Evolutionary conservation across 2,113 vertebrate genomes (phyloP).

Genomic region (Upupa epops): DNA sequence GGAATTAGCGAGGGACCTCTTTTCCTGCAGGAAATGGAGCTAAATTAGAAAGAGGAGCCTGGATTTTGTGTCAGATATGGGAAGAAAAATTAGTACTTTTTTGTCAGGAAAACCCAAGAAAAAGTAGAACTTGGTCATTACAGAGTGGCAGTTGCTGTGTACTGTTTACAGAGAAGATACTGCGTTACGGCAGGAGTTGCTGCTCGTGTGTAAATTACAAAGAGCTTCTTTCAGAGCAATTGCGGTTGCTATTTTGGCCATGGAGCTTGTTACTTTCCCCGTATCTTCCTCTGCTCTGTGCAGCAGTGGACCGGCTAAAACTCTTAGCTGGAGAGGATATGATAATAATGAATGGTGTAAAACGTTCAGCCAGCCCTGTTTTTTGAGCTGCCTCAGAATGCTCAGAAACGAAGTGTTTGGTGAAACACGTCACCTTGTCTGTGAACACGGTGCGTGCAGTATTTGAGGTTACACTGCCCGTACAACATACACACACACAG

Average conservation of each 20-base stretch:
- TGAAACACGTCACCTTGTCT: neutral
- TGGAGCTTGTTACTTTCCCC: neutral
- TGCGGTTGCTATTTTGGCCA: neutral
- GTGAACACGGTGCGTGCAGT: neutral
- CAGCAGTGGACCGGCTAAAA: neutral
- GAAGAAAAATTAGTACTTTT: neutral
- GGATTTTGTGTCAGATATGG: neutral
- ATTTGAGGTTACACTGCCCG: neutral
- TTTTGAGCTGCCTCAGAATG: neutral
- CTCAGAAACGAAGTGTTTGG: neutral
- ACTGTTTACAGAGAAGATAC: neutral
- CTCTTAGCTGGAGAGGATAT: neutral
- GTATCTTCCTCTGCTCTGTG: neutral
- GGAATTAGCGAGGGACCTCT: neutral
- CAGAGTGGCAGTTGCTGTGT: neutral
- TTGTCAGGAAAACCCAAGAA: neutral
- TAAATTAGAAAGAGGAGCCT: neutral
- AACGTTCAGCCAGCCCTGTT: neutral
- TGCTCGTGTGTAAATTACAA: neutral
- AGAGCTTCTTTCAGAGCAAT: neutral
- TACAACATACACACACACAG: neutral
- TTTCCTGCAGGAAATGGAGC: neutral
- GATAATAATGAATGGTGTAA: neutral
- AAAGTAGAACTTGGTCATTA: neutral
- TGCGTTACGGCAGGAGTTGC: neutral